Evolutionary conservation across 2,888 invertebrate genomes (phyloP).

Genomic region (Agriopis leucophaearia): DNA sequence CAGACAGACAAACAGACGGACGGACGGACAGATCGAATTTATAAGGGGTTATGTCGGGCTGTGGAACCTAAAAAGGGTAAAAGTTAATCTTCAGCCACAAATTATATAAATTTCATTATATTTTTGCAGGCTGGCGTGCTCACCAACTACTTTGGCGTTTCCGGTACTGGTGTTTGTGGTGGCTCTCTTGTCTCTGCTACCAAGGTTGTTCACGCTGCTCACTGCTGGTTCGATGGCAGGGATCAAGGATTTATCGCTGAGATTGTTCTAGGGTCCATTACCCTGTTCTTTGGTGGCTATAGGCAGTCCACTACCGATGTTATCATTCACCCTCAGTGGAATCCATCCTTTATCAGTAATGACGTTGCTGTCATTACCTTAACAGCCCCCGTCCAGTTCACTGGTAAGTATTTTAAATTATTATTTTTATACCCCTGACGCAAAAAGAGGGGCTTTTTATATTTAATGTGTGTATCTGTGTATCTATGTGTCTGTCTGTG

Average conservation of each 20-base stretch:
- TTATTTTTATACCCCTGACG: too few species aligned
- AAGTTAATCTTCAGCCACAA: background rate
- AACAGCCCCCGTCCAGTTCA: constrained; percentile 33
- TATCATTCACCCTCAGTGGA: constrained; percentile 54
- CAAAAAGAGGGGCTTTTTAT: too few species aligned
- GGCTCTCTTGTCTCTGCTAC: constrained; percentile 50
- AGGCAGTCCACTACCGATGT: constrained; percentile 51
- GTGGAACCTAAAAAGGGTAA: too few species aligned
- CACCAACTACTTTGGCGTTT: constrained; percentile 24
- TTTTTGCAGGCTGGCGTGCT: constrained; percentile 48
- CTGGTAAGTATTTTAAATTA: constrained; percentile 45
- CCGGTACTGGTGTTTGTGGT: constrained; percentile 54
- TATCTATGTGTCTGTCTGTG: too few species aligned
- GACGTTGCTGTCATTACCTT: constrained; percentile 58
- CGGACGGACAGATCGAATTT: too few species aligned
- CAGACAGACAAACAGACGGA: too few species aligned
- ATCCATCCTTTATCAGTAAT: constrained; percentile 50
- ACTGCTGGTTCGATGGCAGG: constrained; percentile 59
- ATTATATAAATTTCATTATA: background rate
- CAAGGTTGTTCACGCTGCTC: constrained; percentile 53
- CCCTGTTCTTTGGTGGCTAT: constrained; percentile 57
- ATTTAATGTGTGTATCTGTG: too few species aligned
- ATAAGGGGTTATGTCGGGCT: too few species aligned
- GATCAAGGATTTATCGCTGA: constrained; percentile 53
- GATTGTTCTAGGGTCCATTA: constrained; percentile 59